These are phyloP conservation scores for Drosophila persimilis DNA, from an alignment of 1,140 invertebrate genomes.

Conservation along the genomic window DNA sequence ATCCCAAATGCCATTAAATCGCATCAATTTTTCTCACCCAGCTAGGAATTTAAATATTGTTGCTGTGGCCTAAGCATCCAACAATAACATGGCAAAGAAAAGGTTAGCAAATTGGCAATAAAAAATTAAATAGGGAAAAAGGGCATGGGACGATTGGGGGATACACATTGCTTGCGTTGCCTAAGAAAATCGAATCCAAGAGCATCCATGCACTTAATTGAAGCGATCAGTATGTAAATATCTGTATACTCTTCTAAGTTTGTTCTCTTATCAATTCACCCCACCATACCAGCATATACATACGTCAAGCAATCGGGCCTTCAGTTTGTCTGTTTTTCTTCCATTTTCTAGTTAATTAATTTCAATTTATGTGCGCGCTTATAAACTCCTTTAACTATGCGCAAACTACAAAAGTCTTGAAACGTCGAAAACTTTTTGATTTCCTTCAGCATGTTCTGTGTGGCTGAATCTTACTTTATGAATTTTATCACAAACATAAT, in stretches of 20 bases:
- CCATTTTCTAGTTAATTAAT: slow-evolving; percentile 47
- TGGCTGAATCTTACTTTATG: no score
- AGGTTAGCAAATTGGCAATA: slow-evolving; percentile 69
- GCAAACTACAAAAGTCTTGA: no score
- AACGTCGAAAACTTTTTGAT: no score
- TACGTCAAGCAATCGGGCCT: not conserved
- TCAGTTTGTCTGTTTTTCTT: slow-evolving; percentile 41
- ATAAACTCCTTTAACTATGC: no score
- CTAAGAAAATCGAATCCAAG: slow-evolving; percentile 57
- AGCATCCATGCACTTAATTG: slow-evolving; percentile 77
- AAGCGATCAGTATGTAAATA: slow-evolving; percentile 64
- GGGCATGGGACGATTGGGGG: slow-evolving; percentile 9
- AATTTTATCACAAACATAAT: no score
- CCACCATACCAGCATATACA: slow-evolving; percentile 1
- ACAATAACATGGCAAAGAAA: slow-evolving; percentile 50
- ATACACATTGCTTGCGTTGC: slow-evolving; percentile 1
- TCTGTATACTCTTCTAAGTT: slow-evolving; percentile 7
- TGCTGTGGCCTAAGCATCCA: slow-evolving; percentile 59
- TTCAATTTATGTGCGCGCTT: slow-evolving; percentile 14
- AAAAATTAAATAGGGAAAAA: slow-evolving; percentile 36
- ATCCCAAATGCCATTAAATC: slow-evolving; percentile 75
- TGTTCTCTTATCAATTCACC: slow-evolving; percentile 18
- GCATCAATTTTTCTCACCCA: slow-evolving; percentile 72
- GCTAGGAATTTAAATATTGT: slow-evolving; percentile 78
- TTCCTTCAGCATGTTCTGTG: no score